Base-by-base conservation (phyloP, 2,888 invertebrate species). In the Drosophila melanocephala region DNA sequence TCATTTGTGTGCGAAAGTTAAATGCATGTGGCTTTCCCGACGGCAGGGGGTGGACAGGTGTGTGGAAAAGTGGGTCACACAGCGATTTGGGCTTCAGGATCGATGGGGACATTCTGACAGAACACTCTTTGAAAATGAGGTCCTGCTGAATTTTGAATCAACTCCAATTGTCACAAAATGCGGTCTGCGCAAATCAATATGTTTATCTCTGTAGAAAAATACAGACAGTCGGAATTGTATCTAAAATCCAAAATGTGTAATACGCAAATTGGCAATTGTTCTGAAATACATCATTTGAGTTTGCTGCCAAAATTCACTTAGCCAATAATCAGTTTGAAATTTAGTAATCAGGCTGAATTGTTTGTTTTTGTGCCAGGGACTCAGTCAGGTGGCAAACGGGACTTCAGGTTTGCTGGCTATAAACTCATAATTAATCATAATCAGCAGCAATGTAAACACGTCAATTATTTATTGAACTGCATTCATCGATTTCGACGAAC, bases 71-170 rank as follows among this genome's bases (percentile, higher is more conserved):
- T 1, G 42, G 28, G 35, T 30, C 61, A 61, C 47, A 60, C 22
- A 26, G 37, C 37, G 30, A 26, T 19, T 65, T 26, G 3, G 32
- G 26, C 14, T 22, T 30, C 35, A 55, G 44, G 52, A 47, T 35
- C 39, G n/a, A 9, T 42, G 30, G 22, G 51, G 61, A 62, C 67
- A 62, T 59, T 56, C 78, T 83, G 83, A 84, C 81, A 83, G 64
- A 44, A n/a, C 16, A 62, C 69, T 61, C 67, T 78, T 75, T 55
- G 28, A 52, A 47, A 88, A 84, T 83, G 79, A 71, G 88, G 84
- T 86, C 63, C 62, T 63, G 68, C 30, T 81, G 77, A 81, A 79
- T 79, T 65, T 68, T 26, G 68, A 77, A 79, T 79, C 52, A 81
- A 52, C 58, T 65, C 64, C 77, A 81, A 79, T 79, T 79, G 78